Evolutionary conservation across 1,140 invertebrate species (phyloP), one percentile per base, ranked within the genome.

Genomic region (Scylla paramamosain): DNA sequence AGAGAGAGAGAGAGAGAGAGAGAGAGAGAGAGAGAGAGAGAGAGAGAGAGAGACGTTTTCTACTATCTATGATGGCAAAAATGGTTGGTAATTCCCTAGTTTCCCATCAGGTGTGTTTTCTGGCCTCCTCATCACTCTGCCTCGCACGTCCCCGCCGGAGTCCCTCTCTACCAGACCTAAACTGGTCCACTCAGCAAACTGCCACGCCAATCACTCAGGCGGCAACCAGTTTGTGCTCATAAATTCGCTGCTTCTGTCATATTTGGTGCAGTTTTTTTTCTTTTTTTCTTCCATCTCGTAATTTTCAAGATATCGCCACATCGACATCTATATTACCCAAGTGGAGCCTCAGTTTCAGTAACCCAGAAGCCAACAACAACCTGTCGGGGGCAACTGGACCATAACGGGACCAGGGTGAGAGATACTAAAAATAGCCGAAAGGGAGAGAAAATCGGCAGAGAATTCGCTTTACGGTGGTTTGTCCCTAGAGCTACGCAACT

Each of bases 1-100:
- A 88, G 29, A 88, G 86, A 88, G 29, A 88, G 86, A 88, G 29
- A 88, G 86, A 88, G 29, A 88, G 31, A 32, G 29, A 88, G 31
- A 88, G 29, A 88, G 31, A 88, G 29, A 31, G 86, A 77, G n/a
- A 77, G 20, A 77, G 25, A n/a, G 12, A n/a, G 20, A 88, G 31
- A 88, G 31, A 88, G 29, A 88, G 86, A 32, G 25, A 8, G 31
- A 32, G 10, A 45, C 7, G 7, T 20, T 39, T 88, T 20, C 31
- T 88, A 25, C 32, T 59, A 59, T 59, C 52, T 4, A 4, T 59
- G 83, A 86, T 46, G 14, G 32, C 4, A 46, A 45, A 45, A 46
- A n/a, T 46, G 25, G n/a, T 20, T 88, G n/a, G 86, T 88, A 39
- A 39, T 32, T 32, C 45, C 28, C 0, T 10, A 77, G 67, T 77